A percentile compares a stretch with the other conserved stretches of the same genome.
phyloP scores from a whole-genome alignment of 2,888 invertebrate genomes.

The Helleia helle region DNA sequence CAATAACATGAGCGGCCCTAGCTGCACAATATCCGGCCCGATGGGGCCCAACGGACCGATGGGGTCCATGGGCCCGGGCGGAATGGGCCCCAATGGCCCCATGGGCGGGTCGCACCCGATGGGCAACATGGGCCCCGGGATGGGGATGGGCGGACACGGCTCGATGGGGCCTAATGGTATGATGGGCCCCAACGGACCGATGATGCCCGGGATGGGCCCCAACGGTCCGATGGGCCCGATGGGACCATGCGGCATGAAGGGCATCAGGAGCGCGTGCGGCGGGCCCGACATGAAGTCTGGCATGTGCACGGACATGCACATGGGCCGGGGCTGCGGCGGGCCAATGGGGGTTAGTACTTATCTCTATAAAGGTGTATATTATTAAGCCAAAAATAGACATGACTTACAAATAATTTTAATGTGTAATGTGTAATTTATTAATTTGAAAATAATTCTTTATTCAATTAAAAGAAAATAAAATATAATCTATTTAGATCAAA shows the following conservation, averaged over 20 bases:
- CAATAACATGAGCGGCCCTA: constrained; percentile 55
- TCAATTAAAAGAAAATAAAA: too few relatives aligned
- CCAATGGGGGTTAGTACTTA: constrained; percentile 63
- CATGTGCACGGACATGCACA: constrained; percentile 70
- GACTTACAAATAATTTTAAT: too few relatives aligned
- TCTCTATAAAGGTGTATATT: too few relatives aligned
- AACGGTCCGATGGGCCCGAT: constrained; percentile 68
- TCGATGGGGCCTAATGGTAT: constrained; percentile 56
- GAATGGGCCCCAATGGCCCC: constrained; percentile 48
- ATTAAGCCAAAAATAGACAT: background rate
- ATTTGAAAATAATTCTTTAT: too few relatives aligned
- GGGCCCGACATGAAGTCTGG: constrained; percentile 68
- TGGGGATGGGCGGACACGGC: constrained; percentile 50
- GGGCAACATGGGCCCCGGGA: constrained; percentile 45
- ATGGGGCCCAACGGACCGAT: constrained; percentile 45
- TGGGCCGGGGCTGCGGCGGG: constrained; percentile 66
- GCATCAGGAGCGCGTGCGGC: constrained; percentile 60
- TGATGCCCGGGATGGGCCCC: constrained; percentile 61
- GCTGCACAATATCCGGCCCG: constrained; percentile 40
- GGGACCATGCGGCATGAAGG: constrained; percentile 69
- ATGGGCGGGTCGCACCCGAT: constrained; percentile 44
- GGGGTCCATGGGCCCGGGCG: constrained; percentile 56
- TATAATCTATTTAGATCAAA: too few relatives aligned
- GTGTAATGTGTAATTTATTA: too few relatives aligned
- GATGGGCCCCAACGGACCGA: constrained; percentile 60